phyloP scores from a whole-genome alignment of 2,888 invertebrate species.

The Tachystola acroxantha region DNA sequence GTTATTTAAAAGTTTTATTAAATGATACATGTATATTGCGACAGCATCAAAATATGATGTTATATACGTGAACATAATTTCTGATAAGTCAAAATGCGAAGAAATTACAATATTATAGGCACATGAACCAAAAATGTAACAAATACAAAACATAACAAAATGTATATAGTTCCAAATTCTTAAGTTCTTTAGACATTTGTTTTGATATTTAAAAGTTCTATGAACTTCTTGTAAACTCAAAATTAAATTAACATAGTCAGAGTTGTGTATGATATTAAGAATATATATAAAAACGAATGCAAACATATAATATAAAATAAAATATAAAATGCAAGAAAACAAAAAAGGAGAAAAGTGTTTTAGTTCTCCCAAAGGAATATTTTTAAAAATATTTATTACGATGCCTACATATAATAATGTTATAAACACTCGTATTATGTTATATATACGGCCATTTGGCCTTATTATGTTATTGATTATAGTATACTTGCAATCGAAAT shows the following conservation, averaged over 20 bases:
- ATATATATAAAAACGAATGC: neutral
- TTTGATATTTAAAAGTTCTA: neutral
- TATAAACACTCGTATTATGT: neutral
- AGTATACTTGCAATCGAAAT: neutral
- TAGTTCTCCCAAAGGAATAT: too few relatives aligned
- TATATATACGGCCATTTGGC: neutral
- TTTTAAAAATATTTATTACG: too few relatives aligned
- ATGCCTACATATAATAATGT: too few relatives aligned
- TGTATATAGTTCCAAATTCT: neutral
- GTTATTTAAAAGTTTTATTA: neutral
- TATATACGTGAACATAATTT: neutral
- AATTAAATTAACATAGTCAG: neutral
- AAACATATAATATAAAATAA: neutral
- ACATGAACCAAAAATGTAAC: neutral
- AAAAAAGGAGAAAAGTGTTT: too few relatives aligned
- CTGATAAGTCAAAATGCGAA: neutral
- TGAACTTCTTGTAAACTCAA: neutral
- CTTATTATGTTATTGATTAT: neutral
- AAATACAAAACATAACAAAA: neutral
- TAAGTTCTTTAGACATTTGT: neutral
- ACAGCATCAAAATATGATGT: neutral
- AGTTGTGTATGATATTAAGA: neutral
- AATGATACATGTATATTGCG: neutral
- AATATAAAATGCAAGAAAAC: neutral
- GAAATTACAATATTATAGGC: neutral